Conservation (phyloP, 2,797 vertebrate genomes). For the Caiman crocodilus region DNA sequence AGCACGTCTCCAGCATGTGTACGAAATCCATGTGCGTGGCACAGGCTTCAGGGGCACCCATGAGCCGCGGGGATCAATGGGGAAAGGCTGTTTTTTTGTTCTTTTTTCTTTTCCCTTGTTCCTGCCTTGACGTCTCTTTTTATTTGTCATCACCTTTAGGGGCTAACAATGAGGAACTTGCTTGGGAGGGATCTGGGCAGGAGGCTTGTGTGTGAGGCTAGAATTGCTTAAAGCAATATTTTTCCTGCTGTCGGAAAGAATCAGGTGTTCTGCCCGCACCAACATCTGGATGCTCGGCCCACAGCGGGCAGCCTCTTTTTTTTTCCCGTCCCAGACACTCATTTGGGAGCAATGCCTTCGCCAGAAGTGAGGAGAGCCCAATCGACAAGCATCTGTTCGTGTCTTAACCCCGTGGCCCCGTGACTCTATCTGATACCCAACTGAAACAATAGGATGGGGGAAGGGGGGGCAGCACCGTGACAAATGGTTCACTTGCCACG, state of each 20-base stretch:
- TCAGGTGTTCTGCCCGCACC: constrained; percentile 54
- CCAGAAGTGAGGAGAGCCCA: constrained; percentile 14
- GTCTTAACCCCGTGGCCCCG: constrained; percentile 77
- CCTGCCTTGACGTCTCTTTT: too few relatives aligned
- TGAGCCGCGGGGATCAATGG: background rate
- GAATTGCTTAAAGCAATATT: constrained; percentile 10
- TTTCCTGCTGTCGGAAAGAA: constrained; percentile 2
- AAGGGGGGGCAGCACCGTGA: constrained; percentile 59
- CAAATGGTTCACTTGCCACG: constrained; percentile 69
- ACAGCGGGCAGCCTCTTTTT: background rate
- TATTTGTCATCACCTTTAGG: too few relatives aligned
- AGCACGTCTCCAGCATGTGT: background rate
- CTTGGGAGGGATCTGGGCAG: background rate
- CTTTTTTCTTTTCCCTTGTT: background rate
- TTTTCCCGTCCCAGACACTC: background rate
- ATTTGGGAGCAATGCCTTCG: background rate
- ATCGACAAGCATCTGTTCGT: constrained; percentile 77
- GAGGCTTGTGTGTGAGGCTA: background rate
- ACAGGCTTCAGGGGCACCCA: background rate
- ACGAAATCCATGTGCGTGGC: background rate
- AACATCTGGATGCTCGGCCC: constrained; percentile 65
- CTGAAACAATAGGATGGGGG: constrained; percentile 72
- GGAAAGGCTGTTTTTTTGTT: background rate
- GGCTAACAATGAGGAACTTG: too few relatives aligned
- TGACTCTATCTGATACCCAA: constrained; percentile 68